A percentile compares a stretch with the other conserved stretches of the same genome.
Conservation (phyloP, 2,888 invertebrate species). For the Cremastinae sp. region DNA sequence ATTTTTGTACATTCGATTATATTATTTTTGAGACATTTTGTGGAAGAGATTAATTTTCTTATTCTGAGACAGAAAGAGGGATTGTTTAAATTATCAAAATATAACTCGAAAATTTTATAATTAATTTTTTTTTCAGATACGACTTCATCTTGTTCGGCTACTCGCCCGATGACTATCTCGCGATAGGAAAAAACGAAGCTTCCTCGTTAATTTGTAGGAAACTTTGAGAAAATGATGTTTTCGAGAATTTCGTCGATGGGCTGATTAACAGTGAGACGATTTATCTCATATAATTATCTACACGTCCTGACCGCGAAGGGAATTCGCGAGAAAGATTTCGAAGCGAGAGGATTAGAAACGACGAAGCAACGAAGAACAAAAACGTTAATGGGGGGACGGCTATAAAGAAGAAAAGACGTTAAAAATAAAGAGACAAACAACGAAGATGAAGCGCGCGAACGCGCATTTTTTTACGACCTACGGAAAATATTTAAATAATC, state of each 20-base stretch:
- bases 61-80: too few relatives aligned
- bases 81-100: too few relatives aligned
- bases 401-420: constrained; percentile 5
- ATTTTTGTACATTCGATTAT: too few relatives aligned
- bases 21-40: too few relatives aligned
- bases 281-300: constrained; percentile 24
- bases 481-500: not conserved
- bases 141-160: constrained; percentile 95
- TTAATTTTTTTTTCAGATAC: too few relatives aligned
- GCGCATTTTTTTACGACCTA: constrained; percentile 43
- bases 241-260: too few relatives aligned
- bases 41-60: too few relatives aligned
- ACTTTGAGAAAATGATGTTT: too few relatives aligned
- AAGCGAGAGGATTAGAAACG: constrained; percentile 10
- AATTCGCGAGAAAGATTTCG: not conserved
- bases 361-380: constrained; percentile 20
- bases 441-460: constrained; percentile 14
- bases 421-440: constrained; percentile 30
- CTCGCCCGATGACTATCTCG: constrained; percentile 87
- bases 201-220: constrained; percentile 74
- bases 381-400: not conserved
- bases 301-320: not conserved
- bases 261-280: too few relatives aligned
- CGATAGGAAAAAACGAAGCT: constrained; percentile 81
- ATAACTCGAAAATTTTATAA: too few relatives aligned